Evolutionary conservation across 2,113 vertebrate species (phyloP).

Genomic region (Seriola quinqueradiata): DNA sequence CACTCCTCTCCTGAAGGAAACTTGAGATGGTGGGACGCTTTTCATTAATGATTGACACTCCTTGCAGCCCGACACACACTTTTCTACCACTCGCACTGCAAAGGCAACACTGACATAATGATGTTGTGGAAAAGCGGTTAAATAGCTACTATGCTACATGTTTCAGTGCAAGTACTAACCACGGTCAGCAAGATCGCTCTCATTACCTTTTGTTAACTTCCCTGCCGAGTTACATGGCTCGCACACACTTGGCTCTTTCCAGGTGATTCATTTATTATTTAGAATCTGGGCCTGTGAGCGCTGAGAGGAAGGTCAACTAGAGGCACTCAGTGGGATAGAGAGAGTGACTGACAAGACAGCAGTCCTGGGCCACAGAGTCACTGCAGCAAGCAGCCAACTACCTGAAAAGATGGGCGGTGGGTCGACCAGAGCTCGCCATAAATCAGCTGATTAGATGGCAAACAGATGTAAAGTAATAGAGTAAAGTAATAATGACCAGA

Average conservation of each 20-base stretch:
- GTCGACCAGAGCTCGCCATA: neutral
- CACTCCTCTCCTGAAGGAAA: slow-evolving; percentile 73
- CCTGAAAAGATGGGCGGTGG: neutral
- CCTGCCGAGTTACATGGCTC: slow-evolving; percentile 44
- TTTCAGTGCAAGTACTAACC: slow-evolving; percentile 38
- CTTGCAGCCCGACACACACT: slow-evolving; percentile 38
- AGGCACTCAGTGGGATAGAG: slow-evolving; percentile 72
- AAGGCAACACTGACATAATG: neutral
- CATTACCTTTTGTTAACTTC: slow-evolving; percentile 37
- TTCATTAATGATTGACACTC: slow-evolving; percentile 85
- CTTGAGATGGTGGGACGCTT: slow-evolving; percentile 72
- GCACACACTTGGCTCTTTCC: slow-evolving; percentile 57
- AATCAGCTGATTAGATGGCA: slow-evolving; percentile 32
- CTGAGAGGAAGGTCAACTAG: slow-evolving; percentile 79
- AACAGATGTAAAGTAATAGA: neutral
- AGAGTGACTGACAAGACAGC: slow-evolving; percentile 63
- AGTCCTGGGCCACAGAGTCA: slow-evolving; percentile 22
- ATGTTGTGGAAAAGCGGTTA: neutral
- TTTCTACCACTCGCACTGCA: neutral
- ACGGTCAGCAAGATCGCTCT: slow-evolving; percentile 22
- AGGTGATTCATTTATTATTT: slow-evolving; percentile 83
- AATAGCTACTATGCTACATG: neutral
- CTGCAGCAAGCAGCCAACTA: neutral
- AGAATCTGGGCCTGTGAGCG: slow-evolving; percentile 65
- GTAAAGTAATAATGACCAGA: slow-evolving; percentile 1